Base-by-base conservation (phyloP, 2,113 vertebrate species). In the Vimba vimba region DNA sequence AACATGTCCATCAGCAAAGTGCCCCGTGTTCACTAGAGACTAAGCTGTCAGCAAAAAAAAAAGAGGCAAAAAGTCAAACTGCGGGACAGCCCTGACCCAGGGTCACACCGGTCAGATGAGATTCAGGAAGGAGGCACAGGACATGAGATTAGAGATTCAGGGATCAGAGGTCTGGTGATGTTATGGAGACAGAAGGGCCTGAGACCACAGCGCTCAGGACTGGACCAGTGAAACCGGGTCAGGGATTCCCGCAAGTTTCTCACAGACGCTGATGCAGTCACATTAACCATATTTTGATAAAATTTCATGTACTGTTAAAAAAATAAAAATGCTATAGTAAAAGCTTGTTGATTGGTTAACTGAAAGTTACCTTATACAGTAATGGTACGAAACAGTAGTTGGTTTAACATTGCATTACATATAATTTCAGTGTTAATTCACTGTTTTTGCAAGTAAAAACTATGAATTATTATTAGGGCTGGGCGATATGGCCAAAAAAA, bases 201-300 rank as follows among this genome's bases (percentile, higher is more conserved):
- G 19, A 50, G 90, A 88, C 84, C 66, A 89, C 55, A 91, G 86
- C 17, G 90, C 89, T 92, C 92, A 93, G 39, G 92, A 90, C 89
- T 19, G 87, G 80, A 87, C 92, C 87, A 4, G 47, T 57, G 23
- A 79, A 57, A 79, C 50, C 15, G 33, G 19, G 19, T 78, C 76
- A 78, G 10, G 33, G 33, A 74, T 45, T 47, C 39, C 23, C 6
- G 10, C 36, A n/a, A 59, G 30, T 59, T 79, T 79, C 76, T 60
- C 76, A 79, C 55, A 39, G 77, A 43, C 0, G 1, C 15, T 30
- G 15, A 73, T 21, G 6, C 55, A 57, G 6, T 57, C 19, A 57
- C 6, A 57, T 57, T 57, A 57, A 21, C 19, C 55, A 23, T 57
- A 23, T 57, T 9, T 57, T 55, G 4, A 52, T 17, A 1, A 5